Base-by-base conservation (phyloP, 2,888 invertebrate species). In the Xestia ashworthii region DNA sequence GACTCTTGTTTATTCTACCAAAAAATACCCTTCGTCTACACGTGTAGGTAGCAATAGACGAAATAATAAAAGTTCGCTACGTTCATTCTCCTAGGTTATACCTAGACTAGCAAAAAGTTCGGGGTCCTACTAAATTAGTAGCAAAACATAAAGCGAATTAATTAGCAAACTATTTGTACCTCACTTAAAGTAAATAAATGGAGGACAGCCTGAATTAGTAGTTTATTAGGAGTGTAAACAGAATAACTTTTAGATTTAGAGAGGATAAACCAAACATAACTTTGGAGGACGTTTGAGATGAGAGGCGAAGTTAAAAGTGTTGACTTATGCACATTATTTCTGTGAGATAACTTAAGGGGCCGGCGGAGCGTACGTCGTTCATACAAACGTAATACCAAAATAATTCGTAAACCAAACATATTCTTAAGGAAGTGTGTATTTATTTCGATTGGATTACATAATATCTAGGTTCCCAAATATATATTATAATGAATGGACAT, bases 111-210 rank as follows among this genome's bases (percentile, higher is more conserved):
- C 68, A 83, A 84, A 84, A 74, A 74, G 71, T 79, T 65, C n/a
- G 46, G 46, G 22, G 16, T 65, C 4, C 32, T 41, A 48, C 48
- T n/a, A 64, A 83, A 67, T 73, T 78, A 74, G 70, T 64, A 58
- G 16, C 55, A 53, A 71, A 79, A 65, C 58, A 74, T 71, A 60
- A 58, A 73, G 41, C 9, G 14, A 71, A 80, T 74, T 84, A 53
- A 84, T 82, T 80, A 80, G 48, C 25, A 48, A 80, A 72, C 64
- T 83, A 71, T 83, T 71, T 68, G 50, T 74, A 69, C 32, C 65
- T 58, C 55, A 71, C 58, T 69, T 60, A 11, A 22, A 32, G 70
- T 12, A 46, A 71, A 70, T 72, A 82, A 66, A 69, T 64, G 48
- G 14, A 25, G 70, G 67, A n/a, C 53, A 41, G 38, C 19, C 46